phyloP scores from a whole-genome alignment of 2,888 invertebrate genomes.

The Epiblema foenella region DNA sequence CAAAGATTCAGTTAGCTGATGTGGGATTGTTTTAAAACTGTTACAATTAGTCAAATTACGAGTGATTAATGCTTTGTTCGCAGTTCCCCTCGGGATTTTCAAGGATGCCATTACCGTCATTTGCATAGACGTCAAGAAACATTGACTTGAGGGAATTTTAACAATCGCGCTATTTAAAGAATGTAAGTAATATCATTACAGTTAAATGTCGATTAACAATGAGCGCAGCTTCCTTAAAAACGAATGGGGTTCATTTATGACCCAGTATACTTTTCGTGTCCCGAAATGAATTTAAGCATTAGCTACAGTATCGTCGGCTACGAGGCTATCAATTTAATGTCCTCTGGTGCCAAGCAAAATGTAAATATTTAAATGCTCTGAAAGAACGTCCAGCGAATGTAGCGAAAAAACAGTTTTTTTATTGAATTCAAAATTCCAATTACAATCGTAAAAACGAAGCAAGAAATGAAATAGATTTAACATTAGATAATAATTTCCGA shows the following conservation, averaged over 20 bases:
- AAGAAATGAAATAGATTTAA: background rate
- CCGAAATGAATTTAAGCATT: constrained; percentile 55
- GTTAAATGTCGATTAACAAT: constrained; percentile 27
- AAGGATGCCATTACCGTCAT: background rate
- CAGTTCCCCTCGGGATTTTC: background rate
- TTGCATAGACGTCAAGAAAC: background rate
- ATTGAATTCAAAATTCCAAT: constrained; percentile 1
- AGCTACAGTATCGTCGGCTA: constrained; percentile 52
- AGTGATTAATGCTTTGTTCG: background rate
- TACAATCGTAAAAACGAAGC: background rate
- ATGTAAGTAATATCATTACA: constrained; percentile 23
- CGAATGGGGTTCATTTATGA: constrained; percentile 45
- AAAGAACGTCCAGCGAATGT: constrained; percentile 3
- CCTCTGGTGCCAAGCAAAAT: constrained; percentile 56
- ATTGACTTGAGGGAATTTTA: background rate
- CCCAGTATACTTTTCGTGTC: constrained; percentile 49
- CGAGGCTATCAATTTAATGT: constrained; percentile 56
- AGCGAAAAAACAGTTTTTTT: background rate
- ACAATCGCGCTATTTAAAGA: constrained; percentile 5
- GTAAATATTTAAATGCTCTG: constrained; percentile 49
- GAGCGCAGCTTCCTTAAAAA: constrained; percentile 35
- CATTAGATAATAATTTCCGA: background rate
- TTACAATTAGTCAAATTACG: background rate
- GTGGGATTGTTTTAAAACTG: background rate
- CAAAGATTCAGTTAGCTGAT: background rate